Conservation (phyloP, 2,113 vertebrate genomes). For the Paralichthys olivaceus region DNA sequence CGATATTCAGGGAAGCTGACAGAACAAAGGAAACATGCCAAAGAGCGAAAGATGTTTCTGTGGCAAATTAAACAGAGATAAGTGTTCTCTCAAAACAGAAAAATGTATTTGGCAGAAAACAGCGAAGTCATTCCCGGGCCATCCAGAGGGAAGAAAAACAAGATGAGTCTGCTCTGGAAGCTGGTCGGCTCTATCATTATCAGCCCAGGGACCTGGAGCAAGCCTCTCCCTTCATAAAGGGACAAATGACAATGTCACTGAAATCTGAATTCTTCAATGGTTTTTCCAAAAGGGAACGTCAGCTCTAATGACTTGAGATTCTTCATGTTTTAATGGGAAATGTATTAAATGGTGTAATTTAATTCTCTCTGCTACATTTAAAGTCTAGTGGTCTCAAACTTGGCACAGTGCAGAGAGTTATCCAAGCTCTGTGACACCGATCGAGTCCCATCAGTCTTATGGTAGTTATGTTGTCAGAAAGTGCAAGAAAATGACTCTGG, state of each 20-base stretch:
- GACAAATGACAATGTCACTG: constrained; percentile 17
- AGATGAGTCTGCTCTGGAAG: constrained; percentile 23
- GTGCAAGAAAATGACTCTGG: constrained; percentile 18
- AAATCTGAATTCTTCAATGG: constrained; percentile 19
- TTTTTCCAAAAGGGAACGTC: constrained; percentile 23
- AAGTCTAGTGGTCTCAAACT: constrained; percentile 36
- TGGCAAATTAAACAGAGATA: constrained; percentile 56
- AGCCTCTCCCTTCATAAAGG: constrained; percentile 17
- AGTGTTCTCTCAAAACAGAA: constrained; percentile 32
- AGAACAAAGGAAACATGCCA: constrained; percentile 17
- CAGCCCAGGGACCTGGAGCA: constrained; percentile 7
- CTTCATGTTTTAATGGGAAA: constrained; percentile 26
- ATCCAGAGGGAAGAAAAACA: constrained; percentile 31
- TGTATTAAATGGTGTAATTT: constrained; percentile 41
- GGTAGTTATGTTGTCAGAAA: constrained; percentile 26
- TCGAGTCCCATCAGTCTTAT: constrained; percentile 13
- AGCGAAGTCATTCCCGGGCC: constrained; percentile 28
- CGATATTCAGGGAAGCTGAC: constrained; percentile 25
- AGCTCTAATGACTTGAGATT: constrained; percentile 34
- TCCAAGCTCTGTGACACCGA: neutral
- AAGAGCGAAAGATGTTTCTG: constrained; percentile 30
- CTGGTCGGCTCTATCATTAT: constrained; percentile 25
- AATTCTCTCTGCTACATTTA: constrained; percentile 47
- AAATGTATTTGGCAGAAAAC: constrained; percentile 24
- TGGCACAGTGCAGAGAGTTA: neutral